Evolutionary conservation across 2,888 invertebrate genomes (phyloP).

Genomic region (Hedya salicella): DNA sequence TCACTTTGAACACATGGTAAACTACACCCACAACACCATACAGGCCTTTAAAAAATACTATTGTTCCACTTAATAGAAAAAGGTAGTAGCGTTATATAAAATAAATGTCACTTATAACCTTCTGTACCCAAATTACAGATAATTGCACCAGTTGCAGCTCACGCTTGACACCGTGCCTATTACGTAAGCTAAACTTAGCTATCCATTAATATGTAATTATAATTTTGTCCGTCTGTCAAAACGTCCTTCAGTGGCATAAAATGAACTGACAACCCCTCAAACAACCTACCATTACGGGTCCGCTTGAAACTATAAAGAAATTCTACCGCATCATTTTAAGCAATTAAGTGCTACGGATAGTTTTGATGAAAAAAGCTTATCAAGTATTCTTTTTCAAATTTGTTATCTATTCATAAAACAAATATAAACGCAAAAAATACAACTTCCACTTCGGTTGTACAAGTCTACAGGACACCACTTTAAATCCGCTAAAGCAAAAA

Average conservation of each 20-base stretch:
- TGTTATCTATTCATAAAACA: background rate
- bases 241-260: slow-evolving; percentile 43
- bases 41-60: too few species aligned
- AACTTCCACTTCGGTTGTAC: too few species aligned
- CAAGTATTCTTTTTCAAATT: slow-evolving; percentile 6
- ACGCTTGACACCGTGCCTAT: slow-evolving; percentile 35
- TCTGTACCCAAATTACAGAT: background rate
- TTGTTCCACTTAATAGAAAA: background rate
- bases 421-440: too few species aligned
- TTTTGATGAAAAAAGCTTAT: slow-evolving; percentile 19
- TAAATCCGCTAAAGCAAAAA: too few species aligned
- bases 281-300: slow-evolving; percentile 40
- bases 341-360: slow-evolving; percentile 36
- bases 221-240: slow-evolving; percentile 44
- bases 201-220: slow-evolving; percentile 43
- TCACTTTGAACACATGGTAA: too few species aligned
- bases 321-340: slow-evolving; percentile 34
- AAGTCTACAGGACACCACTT: too few species aligned
- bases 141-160: slow-evolving; percentile 35
- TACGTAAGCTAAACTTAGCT: slow-evolving; percentile 34
- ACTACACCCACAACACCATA: too few species aligned
- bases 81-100: background rate
- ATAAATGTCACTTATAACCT: background rate
- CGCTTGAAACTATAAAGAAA: slow-evolving; percentile 40
- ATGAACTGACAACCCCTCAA: slow-evolving; percentile 39